A percentile compares a stretch with the other conserved stretches of the same genome.
These are phyloP conservation scores for Nudaria mundana DNA, from an alignment of 2,888 invertebrate genomes.

Conservation along the genomic window DNA sequence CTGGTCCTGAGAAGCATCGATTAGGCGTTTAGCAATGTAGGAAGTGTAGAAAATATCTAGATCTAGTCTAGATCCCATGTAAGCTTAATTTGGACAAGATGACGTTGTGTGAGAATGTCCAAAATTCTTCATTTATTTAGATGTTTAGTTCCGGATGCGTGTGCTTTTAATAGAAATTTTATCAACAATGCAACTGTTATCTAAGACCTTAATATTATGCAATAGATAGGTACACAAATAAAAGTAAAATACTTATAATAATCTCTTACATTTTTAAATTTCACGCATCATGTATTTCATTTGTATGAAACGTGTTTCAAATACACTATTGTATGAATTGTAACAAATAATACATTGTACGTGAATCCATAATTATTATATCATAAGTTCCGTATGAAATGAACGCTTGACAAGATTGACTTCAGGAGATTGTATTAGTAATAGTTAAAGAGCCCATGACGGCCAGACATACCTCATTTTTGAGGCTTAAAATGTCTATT, in stretches of 20 bases:
- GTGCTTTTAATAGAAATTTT: neutral
- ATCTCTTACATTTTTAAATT: neutral
- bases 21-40: no score
- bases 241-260: neutral
- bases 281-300: neutral
- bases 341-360: neutral
- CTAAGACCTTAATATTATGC: neutral
- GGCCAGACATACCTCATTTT: no score
- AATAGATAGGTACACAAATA: neutral
- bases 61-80: no score
- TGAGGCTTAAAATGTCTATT: no score
- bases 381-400: neutral
- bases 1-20: no score
- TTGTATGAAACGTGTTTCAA: neutral
- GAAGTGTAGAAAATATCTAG: no score
- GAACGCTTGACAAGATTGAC: neutral
- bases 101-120: no score
- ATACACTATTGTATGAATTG: neutral
- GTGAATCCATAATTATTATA: neutral
- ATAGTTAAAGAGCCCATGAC: no score
- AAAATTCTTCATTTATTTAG: no score
- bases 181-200: neutral
- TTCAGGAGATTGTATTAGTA: neutral
- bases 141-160: no score
- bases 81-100: no score